These are phyloP conservation scores for Watsonalla cultraria DNA, from an alignment of 2,888 invertebrate genomes.

Conservation along the genomic window DNA sequence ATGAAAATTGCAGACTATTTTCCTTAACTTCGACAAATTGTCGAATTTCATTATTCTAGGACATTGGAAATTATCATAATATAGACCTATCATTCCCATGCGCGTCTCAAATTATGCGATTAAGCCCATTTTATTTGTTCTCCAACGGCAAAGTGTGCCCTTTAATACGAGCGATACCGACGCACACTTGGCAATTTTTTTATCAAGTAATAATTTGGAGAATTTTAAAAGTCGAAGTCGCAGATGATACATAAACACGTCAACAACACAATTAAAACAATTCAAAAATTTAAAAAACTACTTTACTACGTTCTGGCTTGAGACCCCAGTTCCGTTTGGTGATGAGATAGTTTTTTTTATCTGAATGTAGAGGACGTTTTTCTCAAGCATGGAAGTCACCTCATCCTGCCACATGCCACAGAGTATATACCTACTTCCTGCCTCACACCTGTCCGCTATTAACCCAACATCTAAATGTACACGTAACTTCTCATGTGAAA, in stretches of 20 bases:
- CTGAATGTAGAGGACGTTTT: conserved; percentile 2
- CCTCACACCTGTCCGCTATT: conserved; percentile 19
- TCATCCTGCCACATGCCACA: conserved; percentile 15
- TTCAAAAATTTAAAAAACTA: not conserved
- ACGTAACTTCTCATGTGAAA: not conserved
- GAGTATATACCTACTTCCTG: conserved; percentile 22
- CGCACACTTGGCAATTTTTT: too few species aligned
- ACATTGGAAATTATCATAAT: too few species aligned
- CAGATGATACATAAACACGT: not conserved
- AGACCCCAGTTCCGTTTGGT: not conserved
- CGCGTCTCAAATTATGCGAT: too few species aligned
- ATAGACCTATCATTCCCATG: too few species aligned
- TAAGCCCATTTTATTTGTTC: too few species aligned
- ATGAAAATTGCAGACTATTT: too few species aligned
- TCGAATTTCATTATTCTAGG: too few species aligned
- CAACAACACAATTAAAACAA: not conserved
- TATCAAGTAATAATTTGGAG: too few species aligned
- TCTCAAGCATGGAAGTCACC: conserved; percentile 8
- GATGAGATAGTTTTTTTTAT: not conserved
- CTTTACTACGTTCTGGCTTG: not conserved
- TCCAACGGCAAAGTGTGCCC: too few species aligned
- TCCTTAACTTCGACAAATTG: too few species aligned
- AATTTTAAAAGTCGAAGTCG: too few species aligned
- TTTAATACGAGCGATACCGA: too few species aligned
- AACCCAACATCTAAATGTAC: not conserved